phyloP scores from a whole-genome alignment of 1,140 invertebrate species.

The Metopolophium dirhodum region DNA sequence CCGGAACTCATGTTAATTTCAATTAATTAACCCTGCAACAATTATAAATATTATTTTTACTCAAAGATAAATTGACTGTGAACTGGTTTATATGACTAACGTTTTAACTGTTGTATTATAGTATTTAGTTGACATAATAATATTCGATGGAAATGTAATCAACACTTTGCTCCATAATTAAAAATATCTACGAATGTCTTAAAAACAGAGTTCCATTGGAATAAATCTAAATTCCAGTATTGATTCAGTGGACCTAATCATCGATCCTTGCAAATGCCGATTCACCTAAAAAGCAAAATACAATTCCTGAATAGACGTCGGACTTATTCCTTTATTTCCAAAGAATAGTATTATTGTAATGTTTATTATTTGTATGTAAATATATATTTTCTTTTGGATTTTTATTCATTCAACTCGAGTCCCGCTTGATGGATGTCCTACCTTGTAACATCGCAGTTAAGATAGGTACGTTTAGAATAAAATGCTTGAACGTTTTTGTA shows the following conservation, averaged over 20 bases:
- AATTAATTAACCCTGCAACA: not conserved
- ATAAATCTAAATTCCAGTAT: not conserved
- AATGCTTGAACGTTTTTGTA: slow-evolving; percentile 33
- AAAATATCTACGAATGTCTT: not conserved
- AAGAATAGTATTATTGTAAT: not conserved
- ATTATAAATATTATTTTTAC: not conserved
- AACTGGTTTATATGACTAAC: not conserved
- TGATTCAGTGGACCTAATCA: not conserved
- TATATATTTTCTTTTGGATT: not conserved
- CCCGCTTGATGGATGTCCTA: slow-evolving; percentile 36
- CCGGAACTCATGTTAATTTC: not conserved
- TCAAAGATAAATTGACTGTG: not conserved
- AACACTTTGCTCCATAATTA: not conserved
- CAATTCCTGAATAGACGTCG: not conserved
- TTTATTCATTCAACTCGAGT: slow-evolving; percentile 40
- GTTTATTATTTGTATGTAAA: not conserved
- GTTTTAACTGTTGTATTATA: not conserved
- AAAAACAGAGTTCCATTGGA: not conserved
- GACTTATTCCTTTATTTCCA: not conserved
- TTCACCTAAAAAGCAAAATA: not conserved
- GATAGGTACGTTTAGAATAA: slow-evolving; percentile 22
- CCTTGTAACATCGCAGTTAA: slow-evolving; percentile 36
- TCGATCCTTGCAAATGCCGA: not conserved
- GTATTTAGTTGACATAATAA: not conserved
- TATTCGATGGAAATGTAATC: not conserved